These are phyloP conservation scores for Thalassaphorura encarpata DNA, from an alignment of 1,140 invertebrate genomes.

Conservation along the genomic window DNA sequence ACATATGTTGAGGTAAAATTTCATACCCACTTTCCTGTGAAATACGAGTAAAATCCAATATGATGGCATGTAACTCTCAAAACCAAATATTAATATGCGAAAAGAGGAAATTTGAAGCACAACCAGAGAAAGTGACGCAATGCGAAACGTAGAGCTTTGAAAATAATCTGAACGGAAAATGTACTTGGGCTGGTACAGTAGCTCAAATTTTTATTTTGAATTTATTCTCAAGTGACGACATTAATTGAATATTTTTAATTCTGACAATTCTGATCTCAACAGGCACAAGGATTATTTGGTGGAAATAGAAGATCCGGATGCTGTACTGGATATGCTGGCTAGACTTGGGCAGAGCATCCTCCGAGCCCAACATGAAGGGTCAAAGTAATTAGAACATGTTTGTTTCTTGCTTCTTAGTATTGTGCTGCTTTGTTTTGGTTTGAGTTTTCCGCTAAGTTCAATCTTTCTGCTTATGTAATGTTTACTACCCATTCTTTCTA, in stretches of 20 bases:
- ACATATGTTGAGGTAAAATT: too few species aligned
- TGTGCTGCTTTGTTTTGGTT: not conserved
- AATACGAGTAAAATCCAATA: too few species aligned
- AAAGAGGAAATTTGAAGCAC: too few species aligned
- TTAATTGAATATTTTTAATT: not conserved
- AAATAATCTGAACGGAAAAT: too few species aligned
- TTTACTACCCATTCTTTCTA: too few species aligned
- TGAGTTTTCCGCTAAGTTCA: not conserved
- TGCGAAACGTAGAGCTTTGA: too few species aligned
- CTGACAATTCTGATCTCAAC: conserved; percentile 32
- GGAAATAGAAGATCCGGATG: conserved; percentile 44
- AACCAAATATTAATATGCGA: too few species aligned
- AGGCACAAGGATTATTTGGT: conserved; percentile 39
- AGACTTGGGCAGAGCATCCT: conserved; percentile 49
- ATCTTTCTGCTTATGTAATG: not conserved
- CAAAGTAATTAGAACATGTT: conserved; percentile 42
- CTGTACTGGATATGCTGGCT: conserved; percentile 49
- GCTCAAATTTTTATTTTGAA: not conserved
- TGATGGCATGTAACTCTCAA: too few species aligned
- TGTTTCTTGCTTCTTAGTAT: too few species aligned
- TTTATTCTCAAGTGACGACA: not conserved
- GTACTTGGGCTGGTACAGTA: too few species aligned
- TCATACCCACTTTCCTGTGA: too few species aligned
- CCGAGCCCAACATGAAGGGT: conserved; percentile 41
- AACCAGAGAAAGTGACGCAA: too few species aligned